phyloP scores from a whole-genome alignment of 2,888 invertebrate genomes.

The Siphlonurus alternatus region DNA sequence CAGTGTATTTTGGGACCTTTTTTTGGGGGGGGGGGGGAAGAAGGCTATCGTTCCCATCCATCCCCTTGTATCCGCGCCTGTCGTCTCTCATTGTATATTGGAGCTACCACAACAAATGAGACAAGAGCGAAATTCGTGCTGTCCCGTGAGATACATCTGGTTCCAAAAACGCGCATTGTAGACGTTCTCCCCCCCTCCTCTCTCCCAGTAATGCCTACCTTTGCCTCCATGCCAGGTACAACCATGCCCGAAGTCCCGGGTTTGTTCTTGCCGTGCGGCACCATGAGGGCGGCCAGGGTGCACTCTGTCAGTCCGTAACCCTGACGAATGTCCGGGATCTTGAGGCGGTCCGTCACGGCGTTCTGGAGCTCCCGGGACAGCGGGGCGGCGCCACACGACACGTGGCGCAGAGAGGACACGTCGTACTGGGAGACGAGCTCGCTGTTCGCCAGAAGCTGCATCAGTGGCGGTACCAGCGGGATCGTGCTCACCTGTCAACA shows the following conservation, averaged over 20 bases:
- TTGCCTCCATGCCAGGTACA: constrained; percentile 14
- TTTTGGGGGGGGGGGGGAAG: too few species aligned
- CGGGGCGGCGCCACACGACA: constrained; percentile 71
- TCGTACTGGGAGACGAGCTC: constrained; percentile 61
- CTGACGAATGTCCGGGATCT: constrained; percentile 33
- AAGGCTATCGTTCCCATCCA: too few species aligned
- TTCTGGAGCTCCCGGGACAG: constrained; percentile 52
- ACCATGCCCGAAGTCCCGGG: constrained; percentile 15
- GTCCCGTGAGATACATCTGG: too few species aligned
- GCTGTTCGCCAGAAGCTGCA: constrained; percentile 67
- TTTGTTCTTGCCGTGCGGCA: constrained; percentile 23
- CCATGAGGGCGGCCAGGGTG: constrained; percentile 38
- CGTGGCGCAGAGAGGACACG: constrained; percentile 46
- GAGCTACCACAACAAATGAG: too few species aligned
- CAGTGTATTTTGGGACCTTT: too few species aligned
- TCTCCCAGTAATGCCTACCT: too few species aligned
- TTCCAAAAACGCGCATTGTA: too few species aligned
- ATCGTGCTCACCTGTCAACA: constrained; percentile 38
- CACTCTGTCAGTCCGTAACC: constrained; percentile 71
- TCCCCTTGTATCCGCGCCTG: too few species aligned
- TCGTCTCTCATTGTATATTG: too few species aligned
- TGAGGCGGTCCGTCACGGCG: constrained; percentile 27
- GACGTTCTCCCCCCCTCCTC: too few species aligned
- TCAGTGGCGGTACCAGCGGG: constrained; percentile 66
- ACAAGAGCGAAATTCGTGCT: too few species aligned